These are phyloP conservation scores for Arctopsyche grandis DNA, from an alignment of 1,140 invertebrate species.

Conservation along the genomic window DNA sequence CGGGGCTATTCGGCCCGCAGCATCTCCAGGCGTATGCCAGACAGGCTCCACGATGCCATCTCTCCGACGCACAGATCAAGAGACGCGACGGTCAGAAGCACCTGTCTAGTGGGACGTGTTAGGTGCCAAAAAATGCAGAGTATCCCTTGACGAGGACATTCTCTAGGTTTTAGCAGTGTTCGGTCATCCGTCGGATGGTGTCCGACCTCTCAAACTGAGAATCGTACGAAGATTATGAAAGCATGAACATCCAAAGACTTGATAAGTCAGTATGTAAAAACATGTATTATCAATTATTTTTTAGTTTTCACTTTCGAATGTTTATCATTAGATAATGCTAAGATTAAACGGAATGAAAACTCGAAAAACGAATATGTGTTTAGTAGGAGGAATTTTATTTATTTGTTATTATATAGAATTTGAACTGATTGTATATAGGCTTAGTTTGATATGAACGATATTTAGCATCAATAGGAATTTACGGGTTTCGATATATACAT, in stretches of 20 bases:
- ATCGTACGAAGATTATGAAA: neutral
- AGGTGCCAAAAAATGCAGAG: slow-evolving; percentile 10
- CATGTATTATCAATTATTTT: neutral
- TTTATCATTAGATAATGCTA: neutral
- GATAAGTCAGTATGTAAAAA: slow-evolving; percentile 15
- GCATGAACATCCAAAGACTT: slow-evolving; percentile 10
- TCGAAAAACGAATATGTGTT: neutral
- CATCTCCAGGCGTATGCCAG: slow-evolving; percentile 9
- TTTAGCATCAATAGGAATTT: slow-evolving; percentile 21
- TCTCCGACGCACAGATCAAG: neutral
- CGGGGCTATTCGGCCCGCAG: slow-evolving; percentile 26
- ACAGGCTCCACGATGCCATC: neutral
- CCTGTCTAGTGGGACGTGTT: neutral
- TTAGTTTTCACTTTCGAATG: neutral
- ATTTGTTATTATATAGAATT: slow-evolving; percentile 6
- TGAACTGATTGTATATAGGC: slow-evolving; percentile 28
- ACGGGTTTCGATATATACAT: slow-evolving; percentile 17
- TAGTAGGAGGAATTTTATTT: slow-evolving; percentile 11
- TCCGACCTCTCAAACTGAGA: neutral
- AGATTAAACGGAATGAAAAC: no score
- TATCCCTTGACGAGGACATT: neutral
- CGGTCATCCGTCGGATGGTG: neutral
- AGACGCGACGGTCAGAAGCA: neutral
- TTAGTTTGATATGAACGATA: slow-evolving; percentile 8
- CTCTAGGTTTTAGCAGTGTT: neutral